phyloP scores from a whole-genome alignment of 2,888 invertebrate genomes.

The Digitonthophagus gazella region DNA sequence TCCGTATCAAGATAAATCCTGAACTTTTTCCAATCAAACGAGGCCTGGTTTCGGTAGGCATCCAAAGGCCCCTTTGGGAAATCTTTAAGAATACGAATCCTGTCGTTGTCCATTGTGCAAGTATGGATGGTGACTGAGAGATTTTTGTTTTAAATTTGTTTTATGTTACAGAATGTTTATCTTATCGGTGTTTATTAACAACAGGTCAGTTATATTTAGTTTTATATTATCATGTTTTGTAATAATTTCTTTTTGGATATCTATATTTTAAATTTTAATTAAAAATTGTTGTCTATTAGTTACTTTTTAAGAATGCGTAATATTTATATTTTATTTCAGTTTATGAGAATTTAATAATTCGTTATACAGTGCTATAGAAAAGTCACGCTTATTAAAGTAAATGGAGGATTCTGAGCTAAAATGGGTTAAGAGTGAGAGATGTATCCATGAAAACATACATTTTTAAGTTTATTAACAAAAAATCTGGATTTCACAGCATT shows the following conservation, averaged over 20 bases:
- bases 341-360: too few relatives aligned
- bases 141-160: neutral
- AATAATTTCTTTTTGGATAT: neutral
- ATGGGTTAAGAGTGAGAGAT: too few relatives aligned
- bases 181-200: neutral
- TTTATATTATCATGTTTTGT: neutral
- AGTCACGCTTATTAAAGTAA: too few relatives aligned
- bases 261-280: too few relatives aligned
- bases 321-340: too few relatives aligned
- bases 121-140: neutral
- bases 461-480: too few relatives aligned
- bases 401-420: too few relatives aligned
- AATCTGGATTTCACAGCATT: too few relatives aligned
- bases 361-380: too few relatives aligned
- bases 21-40: conserved; percentile 67
- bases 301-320: too few relatives aligned
- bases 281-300: too few relatives aligned
- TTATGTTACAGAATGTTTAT: neutral
- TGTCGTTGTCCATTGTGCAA: neutral
- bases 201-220: neutral
- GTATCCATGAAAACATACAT: too few relatives aligned
- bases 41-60: conserved; percentile 60
- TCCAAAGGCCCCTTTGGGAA: conserved; percentile 67
- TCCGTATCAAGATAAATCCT: conserved; percentile 56
- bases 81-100: conserved; percentile 45